Evolutionary conservation across 37 sponge, comb jelly and placozoan genomes (phyloP), one percentile per base, ranked within the genome.

Genomic region (Beroe ovata): DNA sequence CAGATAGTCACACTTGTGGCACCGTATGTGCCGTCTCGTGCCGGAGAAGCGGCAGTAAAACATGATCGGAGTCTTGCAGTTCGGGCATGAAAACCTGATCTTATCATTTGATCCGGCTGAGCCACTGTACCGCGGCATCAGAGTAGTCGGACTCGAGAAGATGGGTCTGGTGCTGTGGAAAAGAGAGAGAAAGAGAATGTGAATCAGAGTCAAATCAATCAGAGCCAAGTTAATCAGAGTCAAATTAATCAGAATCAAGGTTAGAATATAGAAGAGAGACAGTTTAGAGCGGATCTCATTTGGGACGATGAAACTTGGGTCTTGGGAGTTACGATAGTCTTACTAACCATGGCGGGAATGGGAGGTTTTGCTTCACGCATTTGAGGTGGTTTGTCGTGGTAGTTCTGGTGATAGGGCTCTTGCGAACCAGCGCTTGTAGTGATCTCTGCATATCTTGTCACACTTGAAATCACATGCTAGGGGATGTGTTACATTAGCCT

Each of bases 11-110:
- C 84, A 77, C 47, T 77, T 77, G 47, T 77, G 84, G 41, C 84
- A 77, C 84, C 84, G 26, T 42, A 77, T 77, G 28, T 77, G 84
- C 35, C 84, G 84, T 40, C 33, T 38, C 8, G 84, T 77, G 18
- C 84, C 84, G 14, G 84, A 77, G 54, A 77, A 77, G 28, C 33
- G 26, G 47, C 84, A 77, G 84, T 77, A 77, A 54, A 77, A 77
- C 84, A 77, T 77, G 42, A 77, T 77, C 1, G 33, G 84, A 11
- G 84, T 32, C 54, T 77, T 77, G 54, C 84, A 77, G 36, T 77
- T 77, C 1, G 84, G 84, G 25, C 84, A 77, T 4, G 54, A 16
- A 54, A 77, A 77, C 41, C 54, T 77, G 54, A 77, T 23, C 54
- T 77, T 77, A 11, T 47, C 54, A 11, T 47, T 47, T 21, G n/a